A percentile compares a stretch with the other conserved stretches of the same genome.
These are phyloP conservation scores for Myoxocephalus aenaeus DNA, from an alignment of 2,797 vertebrate genomes.

Conservation along the genomic window DNA sequence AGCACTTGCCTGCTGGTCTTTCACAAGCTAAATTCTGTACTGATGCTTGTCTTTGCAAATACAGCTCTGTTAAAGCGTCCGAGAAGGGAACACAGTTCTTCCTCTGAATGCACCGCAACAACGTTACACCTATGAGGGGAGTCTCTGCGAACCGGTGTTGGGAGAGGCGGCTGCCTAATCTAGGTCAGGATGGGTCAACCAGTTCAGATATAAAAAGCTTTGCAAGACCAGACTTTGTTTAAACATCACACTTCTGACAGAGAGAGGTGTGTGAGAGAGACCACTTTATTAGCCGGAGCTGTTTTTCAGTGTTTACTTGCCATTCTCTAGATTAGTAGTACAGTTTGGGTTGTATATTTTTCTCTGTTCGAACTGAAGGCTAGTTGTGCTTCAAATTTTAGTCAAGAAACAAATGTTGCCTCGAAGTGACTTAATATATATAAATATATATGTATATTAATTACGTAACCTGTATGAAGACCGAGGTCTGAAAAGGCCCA, in stretches of 20 bases:
- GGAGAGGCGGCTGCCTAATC: conserved; percentile 42
- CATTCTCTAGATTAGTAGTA: conserved; percentile 73
- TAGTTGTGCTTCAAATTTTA: conserved; percentile 74
- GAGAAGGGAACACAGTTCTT: conserved; percentile 52
- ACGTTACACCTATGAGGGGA: conserved; percentile 32
- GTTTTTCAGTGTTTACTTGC: conserved; percentile 80
- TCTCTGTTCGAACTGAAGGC: conserved; percentile 71
- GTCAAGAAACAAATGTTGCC: conserved; percentile 82
- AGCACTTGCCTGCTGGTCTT: conserved; percentile 45
- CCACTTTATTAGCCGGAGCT: conserved; percentile 71
- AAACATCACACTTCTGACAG: conserved; percentile 55
- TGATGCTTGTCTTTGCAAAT: conserved; percentile 44
- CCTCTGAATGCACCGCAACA: conserved; percentile 28
- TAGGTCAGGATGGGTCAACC: conserved; percentile 40
- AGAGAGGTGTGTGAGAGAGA: conserved; percentile 57
- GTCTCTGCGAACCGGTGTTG: conserved; percentile 29
- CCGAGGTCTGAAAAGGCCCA: conserved; percentile 82
- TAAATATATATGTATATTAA: conserved; percentile 53
- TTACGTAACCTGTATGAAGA: conserved; percentile 85
- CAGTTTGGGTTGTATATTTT: conserved; percentile 77
- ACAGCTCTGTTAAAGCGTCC: conserved; percentile 40
- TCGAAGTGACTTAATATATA: conserved; percentile 81
- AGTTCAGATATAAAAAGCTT: conserved; percentile 53
- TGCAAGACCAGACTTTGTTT: conserved; percentile 63
- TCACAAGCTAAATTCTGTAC: conserved; percentile 59